These are phyloP conservation scores for Piaya cayana DNA, from an alignment of 2,113 vertebrate genomes.

Conservation along the genomic window DNA sequence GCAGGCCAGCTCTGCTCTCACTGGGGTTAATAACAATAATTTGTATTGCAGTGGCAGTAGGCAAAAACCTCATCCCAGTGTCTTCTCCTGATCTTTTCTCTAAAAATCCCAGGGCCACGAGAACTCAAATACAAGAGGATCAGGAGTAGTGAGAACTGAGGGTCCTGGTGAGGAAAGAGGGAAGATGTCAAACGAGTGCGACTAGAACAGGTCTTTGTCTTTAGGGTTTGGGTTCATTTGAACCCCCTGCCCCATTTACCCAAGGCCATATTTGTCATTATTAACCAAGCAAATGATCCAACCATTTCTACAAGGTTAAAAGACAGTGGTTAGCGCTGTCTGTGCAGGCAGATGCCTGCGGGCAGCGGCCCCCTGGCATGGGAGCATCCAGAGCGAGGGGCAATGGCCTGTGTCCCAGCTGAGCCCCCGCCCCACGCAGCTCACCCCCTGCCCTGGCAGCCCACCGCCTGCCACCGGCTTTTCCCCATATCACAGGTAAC, in stretches of 20 bases:
- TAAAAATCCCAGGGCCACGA: neutral
- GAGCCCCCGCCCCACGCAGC: rapidly evolving
- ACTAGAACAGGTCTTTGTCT: neutral
- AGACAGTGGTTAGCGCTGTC: rapidly evolving
- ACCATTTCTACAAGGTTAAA: neutral
- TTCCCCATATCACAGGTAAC: neutral
- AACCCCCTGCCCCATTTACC: rapidly evolving
- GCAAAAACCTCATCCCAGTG: neutral
- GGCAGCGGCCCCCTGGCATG: neutral
- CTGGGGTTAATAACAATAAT: neutral
- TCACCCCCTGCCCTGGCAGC: rapidly evolving
- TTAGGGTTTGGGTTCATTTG: neutral
- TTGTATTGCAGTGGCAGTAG: neutral
- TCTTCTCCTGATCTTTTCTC: neutral
- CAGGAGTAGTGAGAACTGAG: neutral
- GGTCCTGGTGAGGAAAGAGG: neutral
- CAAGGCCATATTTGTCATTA: neutral
- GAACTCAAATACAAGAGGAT: neutral
- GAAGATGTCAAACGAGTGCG: neutral
- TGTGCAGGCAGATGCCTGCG: neutral
- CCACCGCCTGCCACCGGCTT: neutral
- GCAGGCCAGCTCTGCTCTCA: neutral
- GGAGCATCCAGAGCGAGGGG: rapidly evolving
- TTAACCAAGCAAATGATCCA: neutral
- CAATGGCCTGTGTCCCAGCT: neutral